Evolutionary conservation across 2,113 vertebrate species (phyloP).

Genomic region (Bubalus kerabau): DNA sequence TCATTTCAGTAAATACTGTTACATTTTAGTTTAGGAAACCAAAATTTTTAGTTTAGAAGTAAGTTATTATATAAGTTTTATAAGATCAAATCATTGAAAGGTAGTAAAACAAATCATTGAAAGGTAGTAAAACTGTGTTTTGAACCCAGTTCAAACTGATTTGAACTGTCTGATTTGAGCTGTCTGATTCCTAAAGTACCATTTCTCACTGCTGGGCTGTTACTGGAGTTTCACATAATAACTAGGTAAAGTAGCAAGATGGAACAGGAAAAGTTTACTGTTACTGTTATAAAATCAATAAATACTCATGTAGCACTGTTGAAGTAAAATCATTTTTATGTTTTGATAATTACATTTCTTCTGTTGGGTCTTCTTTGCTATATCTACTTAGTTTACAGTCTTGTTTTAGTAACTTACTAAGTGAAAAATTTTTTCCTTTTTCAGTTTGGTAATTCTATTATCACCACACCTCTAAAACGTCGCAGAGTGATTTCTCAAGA

Average conservation of each 20-base stretch:
- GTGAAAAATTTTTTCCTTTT: constrained; percentile 62
- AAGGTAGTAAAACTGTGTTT: not conserved
- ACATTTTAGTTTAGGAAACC: constrained; percentile 19
- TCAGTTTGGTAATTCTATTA: constrained; percentile 90
- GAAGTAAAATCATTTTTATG: not conserved
- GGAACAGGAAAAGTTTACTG: not conserved
- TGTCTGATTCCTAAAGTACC: not conserved
- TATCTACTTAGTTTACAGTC: not conserved
- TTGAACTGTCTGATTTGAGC: too few relatives aligned
- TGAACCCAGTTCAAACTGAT: not conserved
- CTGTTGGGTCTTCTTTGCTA: not conserved
- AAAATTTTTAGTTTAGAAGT: not conserved
- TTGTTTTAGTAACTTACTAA: constrained; percentile 16
- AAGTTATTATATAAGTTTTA: not conserved
- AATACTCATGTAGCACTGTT: not conserved
- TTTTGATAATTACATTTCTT: constrained; percentile 3
- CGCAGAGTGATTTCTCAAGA: constrained; percentile 83
- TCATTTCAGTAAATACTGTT: not conserved
- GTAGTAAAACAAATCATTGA: not conserved
- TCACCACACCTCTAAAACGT: constrained; percentile 85
- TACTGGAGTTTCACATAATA: not conserved
- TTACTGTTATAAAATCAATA: not conserved
- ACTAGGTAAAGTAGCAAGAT: not conserved
- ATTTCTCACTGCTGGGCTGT: not conserved
- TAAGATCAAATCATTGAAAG: not conserved